Conservation (phyloP, 1,140 invertebrate genomes). For the Paramacrobiotus metropolitanus region DNA sequence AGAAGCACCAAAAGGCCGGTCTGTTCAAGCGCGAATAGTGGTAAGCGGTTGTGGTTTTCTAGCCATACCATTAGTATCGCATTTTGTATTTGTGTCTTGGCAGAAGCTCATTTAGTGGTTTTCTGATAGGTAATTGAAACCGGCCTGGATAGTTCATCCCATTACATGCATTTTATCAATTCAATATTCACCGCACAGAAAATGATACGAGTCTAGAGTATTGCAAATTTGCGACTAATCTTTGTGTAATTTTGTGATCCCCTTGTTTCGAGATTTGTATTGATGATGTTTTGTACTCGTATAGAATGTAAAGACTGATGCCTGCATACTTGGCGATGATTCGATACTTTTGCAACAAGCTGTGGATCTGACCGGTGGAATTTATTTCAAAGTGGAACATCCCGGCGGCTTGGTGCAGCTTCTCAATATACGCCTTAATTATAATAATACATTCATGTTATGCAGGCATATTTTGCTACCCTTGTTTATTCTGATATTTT, state of each 20-base stretch:
- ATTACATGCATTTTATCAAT: conserved; percentile 98
- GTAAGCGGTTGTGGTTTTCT: background rate
- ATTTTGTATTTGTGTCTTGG: no score
- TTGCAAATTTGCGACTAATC: no score
- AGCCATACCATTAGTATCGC: no score
- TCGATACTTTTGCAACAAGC: conserved; percentile 58
- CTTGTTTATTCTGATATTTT: no score
- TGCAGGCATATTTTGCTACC: no score
- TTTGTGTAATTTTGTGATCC: no score
- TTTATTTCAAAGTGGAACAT: conserved; percentile 36
- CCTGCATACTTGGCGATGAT: conserved; percentile 72
- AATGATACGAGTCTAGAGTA: conserved; percentile 35
- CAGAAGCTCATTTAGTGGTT: background rate
- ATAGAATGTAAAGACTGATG: conserved; percentile 70
- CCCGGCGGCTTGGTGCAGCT: conserved; percentile 51
- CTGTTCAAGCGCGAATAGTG: background rate
- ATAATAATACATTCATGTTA: no score
- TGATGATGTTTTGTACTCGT: no score
- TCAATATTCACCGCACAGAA: conserved; percentile 84
- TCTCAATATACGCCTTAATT: no score
- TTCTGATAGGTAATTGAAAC: conserved; percentile 2
- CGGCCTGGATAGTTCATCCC: conserved; percentile 31
- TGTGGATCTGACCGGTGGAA: conserved; percentile 78
- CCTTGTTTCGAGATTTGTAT: no score
- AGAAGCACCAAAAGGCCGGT: background rate